phyloP scores from a whole-genome alignment of 2,113 vertebrate genomes.

The Lonchura striata region DNA sequence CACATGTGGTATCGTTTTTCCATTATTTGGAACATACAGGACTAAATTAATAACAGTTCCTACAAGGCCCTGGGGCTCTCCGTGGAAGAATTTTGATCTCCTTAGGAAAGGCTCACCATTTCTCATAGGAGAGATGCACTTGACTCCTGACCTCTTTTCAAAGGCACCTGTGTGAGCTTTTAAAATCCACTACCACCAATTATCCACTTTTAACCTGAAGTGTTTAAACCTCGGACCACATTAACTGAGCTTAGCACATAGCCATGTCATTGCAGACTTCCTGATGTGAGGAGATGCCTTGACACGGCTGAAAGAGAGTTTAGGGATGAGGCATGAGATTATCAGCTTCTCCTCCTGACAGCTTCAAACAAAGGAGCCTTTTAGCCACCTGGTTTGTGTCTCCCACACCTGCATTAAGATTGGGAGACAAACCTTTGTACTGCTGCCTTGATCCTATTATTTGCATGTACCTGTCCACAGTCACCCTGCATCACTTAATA shows the following conservation, averaged over 20 bases:
- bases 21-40: slow-evolving; percentile 82
- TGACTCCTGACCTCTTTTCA: slow-evolving; percentile 95
- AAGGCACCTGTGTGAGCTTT: slow-evolving; percentile 89
- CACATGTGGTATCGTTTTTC: slow-evolving; percentile 81
- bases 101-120: slow-evolving; percentile 78
- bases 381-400: slow-evolving; percentile 89
- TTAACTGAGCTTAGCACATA: slow-evolving; percentile 83
- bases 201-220: slow-evolving; percentile 92
- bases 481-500: slow-evolving; percentile 68
- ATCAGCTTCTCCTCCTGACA: slow-evolving; percentile 86
- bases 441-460: slow-evolving; percentile 76
- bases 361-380: slow-evolving; percentile 92
- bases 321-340: slow-evolving; percentile 84
- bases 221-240: slow-evolving; percentile 82
- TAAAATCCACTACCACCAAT: slow-evolving; percentile 89
- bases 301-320: slow-evolving; percentile 82
- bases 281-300: slow-evolving; percentile 83
- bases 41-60: slow-evolving; percentile 85
- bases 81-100: slow-evolving; percentile 80
- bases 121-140: slow-evolving; percentile 86
- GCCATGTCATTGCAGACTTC: slow-evolving; percentile 83
- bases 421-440: slow-evolving; percentile 69
- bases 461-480: slow-evolving; percentile 76
- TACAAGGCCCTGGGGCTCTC: slow-evolving; percentile 79
- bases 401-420: slow-evolving; percentile 91